These are phyloP conservation scores for Melopsittacus undulatus DNA, from an alignment of 2,797 vertebrate genomes.

Conservation along the genomic window DNA sequence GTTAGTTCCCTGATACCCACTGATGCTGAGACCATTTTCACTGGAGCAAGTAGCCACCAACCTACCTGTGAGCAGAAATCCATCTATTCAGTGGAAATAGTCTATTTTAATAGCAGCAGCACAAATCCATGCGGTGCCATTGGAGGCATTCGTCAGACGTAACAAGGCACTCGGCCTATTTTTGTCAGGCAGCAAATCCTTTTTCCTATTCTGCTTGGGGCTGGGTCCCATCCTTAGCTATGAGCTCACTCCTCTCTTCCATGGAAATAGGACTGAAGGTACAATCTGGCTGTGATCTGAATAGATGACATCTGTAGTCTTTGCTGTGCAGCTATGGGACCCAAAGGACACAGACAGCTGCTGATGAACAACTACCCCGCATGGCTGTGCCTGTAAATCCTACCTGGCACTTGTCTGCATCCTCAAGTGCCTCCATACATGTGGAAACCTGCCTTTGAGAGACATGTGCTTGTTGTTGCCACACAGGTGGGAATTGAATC, in stretches of 20 bases:
- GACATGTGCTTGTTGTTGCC: not conserved
- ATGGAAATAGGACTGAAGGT: slow-evolving; percentile 19
- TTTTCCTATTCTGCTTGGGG: slow-evolving; percentile 53
- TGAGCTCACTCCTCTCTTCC: slow-evolving; percentile 26
- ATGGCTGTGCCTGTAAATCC: not conserved
- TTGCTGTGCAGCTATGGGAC: not conserved
- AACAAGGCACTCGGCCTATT: slow-evolving; percentile 34
- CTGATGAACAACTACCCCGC: not conserved
- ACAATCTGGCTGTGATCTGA: slow-evolving; percentile 32
- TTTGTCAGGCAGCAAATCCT: slow-evolving; percentile 54
- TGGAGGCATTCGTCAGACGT: slow-evolving; percentile 32
- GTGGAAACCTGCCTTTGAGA: not conserved
- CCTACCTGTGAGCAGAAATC: slow-evolving; percentile 13
- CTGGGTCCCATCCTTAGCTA: slow-evolving; percentile 36
- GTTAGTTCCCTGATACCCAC: not conserved
- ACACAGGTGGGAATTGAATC: not conserved
- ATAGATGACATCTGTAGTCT: not conserved
- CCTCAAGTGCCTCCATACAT: not conserved
- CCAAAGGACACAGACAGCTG: slow-evolving; percentile 23
- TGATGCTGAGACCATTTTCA: not conserved
- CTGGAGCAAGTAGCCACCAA: not conserved
- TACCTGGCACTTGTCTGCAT: not conserved
- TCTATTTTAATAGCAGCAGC: slow-evolving; percentile 15
- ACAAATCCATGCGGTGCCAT: not conserved
- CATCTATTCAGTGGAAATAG: not conserved